phyloP scores from a whole-genome alignment of 2,888 invertebrate genomes.

The Teleogryllus oceanicus region DNA sequence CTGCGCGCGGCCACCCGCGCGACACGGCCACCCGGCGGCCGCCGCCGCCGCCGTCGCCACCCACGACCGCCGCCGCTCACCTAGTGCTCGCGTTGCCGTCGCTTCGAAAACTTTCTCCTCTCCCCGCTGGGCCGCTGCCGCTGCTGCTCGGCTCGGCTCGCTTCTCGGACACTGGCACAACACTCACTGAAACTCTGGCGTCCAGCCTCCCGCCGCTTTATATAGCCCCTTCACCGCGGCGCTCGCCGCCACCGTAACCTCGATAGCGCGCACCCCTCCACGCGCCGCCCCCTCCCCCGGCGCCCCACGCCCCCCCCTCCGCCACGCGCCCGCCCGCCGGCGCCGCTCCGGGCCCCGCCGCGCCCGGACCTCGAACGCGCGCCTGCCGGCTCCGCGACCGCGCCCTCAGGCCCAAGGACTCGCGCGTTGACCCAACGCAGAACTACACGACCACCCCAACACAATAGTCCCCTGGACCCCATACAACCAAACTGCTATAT shows the following conservation, averaged over 20 bases:
- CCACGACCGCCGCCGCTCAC: neutral
- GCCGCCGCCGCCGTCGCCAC: too few relatives aligned
- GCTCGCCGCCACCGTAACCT: neutral
- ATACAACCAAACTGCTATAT: too few relatives aligned
- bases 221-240: conserved; percentile 5
- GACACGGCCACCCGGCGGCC: too few relatives aligned
- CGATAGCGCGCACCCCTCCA: conserved; percentile 11
- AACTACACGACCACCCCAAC: too few relatives aligned
- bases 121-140: neutral
- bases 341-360: too few relatives aligned
- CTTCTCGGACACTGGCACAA: conserved; percentile 21
- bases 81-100: neutral
- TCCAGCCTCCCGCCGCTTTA: neutral
- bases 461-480: too few relatives aligned
- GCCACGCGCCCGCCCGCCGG: neutral
- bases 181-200: conserved; percentile 24
- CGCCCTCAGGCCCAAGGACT: too few relatives aligned
- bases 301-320: neutral
- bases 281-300: neutral
- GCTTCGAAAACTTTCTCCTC: neutral
- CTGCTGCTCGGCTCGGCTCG: neutral
- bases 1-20: too few relatives aligned
- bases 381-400: too few relatives aligned
- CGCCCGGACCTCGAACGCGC: too few relatives aligned
- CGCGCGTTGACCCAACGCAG: too few relatives aligned